A percentile compares a stretch with the other conserved stretches of the same genome.
Evolutionary conservation across 2,888 invertebrate species (phyloP).

Genomic region (Mimachlamys varia): DNA sequence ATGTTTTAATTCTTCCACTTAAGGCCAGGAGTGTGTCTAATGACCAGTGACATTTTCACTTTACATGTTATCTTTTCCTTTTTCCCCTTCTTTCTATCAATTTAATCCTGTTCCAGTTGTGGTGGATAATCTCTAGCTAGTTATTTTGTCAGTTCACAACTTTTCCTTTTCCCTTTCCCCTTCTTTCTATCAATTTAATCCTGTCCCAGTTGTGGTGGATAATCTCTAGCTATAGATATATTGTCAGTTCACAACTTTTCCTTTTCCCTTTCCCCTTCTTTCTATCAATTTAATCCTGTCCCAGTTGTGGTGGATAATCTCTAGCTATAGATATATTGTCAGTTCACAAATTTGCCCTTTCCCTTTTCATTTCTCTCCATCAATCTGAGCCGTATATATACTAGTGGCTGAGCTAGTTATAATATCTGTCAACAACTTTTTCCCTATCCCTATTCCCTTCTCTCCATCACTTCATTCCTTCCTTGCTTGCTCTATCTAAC

Average conservation of each 20-base stretch:
- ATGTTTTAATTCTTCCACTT: neutral
- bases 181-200: neutral
- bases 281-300: no score
- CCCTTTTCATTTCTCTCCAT: neutral
- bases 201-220: no score
- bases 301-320: no score
- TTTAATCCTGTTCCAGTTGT: neutral
- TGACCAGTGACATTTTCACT: neutral
- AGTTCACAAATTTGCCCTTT: neutral
- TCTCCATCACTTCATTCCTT: no score
- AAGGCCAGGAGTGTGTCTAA: neutral
- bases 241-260: neutral
- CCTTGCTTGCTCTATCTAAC: neutral
- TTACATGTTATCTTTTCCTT: neutral
- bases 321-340: no score
- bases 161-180: neutral
- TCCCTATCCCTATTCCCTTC: neutral
- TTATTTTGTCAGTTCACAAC: neutral
- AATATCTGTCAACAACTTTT: no score
- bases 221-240: no score
- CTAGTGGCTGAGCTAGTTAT: no score
- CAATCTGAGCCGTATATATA: no score
- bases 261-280: neutral
- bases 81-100: neutral
- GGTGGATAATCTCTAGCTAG: no score